Evolutionary conservation across 1,140 invertebrate genomes (phyloP).

Genomic region (Drosophila arawakana): DNA sequence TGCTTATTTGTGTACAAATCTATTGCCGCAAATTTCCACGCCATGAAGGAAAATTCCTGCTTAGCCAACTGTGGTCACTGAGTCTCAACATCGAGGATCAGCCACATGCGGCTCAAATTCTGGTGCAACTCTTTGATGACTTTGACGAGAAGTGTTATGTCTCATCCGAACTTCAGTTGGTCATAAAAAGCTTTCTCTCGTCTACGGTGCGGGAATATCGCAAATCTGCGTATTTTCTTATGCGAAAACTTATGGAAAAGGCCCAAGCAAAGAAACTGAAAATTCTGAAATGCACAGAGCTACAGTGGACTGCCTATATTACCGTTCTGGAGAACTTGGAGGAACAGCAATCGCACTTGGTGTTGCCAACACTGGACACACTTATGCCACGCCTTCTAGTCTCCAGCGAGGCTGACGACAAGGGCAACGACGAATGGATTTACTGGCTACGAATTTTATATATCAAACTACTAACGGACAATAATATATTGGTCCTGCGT

Average conservation of each 20-base stretch:
- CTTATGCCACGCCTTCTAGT: constrained; percentile 62
- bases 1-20: constrained; percentile 67
- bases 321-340: constrained; percentile 86
- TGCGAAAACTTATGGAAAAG: constrained; percentile 53
- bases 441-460: constrained; percentile 85
- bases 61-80: constrained; percentile 59
- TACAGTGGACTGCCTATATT: constrained; percentile 62
- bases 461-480: constrained; percentile 80
- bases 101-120: constrained; percentile 57
- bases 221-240: constrained; percentile 59
- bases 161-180: constrained; percentile 24
- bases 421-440: constrained; percentile 27
- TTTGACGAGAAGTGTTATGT: constrained; percentile 42
- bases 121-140: constrained; percentile 63
- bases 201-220: constrained; percentile 60
- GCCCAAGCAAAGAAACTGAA: background rate
- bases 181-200: constrained; percentile 48
- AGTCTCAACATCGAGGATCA: constrained; percentile 51
- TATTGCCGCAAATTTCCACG: constrained; percentile 56
- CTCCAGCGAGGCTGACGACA: background rate
- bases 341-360: constrained; percentile 87
- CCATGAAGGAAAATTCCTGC: constrained; percentile 61
- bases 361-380: constrained; percentile 85
- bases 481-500: constrained; percentile 85
- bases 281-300: constrained; percentile 34